Conservation (phyloP, 2,797 vertebrate species). For the Chrosomus eos region DNA sequence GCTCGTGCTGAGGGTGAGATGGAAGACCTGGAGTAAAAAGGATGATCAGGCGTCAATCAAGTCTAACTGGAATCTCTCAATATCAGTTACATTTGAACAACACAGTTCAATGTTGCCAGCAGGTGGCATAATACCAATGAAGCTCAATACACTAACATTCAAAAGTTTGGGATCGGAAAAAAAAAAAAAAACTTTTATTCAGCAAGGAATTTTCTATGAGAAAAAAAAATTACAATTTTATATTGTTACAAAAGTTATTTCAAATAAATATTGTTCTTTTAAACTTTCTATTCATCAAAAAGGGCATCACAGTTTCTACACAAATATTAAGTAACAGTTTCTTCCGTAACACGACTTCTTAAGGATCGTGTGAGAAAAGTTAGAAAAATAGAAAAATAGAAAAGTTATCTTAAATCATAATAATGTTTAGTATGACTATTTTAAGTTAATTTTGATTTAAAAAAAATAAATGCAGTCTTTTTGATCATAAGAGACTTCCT, state of each 20-base stretch:
- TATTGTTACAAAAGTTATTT: neutral
- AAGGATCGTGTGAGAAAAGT: neutral
- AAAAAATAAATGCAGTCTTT: neutral
- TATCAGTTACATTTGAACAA: neutral
- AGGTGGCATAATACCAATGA: neutral
- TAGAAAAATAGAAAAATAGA: neutral
- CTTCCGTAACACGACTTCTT: too few relatives aligned
- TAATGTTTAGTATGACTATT: neutral
- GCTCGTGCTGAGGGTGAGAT: constrained; percentile 88
- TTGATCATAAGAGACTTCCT: neutral
- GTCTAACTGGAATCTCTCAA: neutral
- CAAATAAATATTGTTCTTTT: neutral
- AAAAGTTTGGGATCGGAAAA: neutral
- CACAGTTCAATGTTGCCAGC: neutral
- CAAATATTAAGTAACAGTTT: neutral
- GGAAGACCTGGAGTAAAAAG: constrained; percentile 79
- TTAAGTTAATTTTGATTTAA: neutral
- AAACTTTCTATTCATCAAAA: neutral
- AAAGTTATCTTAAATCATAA: neutral
- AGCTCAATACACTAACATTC: neutral
- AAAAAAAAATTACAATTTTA: too few relatives aligned
- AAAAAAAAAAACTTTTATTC: neutral
- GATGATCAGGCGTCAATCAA: neutral
- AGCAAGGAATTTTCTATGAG: neutral
- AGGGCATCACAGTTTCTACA: neutral